Percentiles rank a stretch among this genome's conserved stretches.
These are phyloP conservation scores for Paelopatides confundens DNA, from an alignment of 53 echinoderm and acorn worm species.

Conservation along the genomic window DNA sequence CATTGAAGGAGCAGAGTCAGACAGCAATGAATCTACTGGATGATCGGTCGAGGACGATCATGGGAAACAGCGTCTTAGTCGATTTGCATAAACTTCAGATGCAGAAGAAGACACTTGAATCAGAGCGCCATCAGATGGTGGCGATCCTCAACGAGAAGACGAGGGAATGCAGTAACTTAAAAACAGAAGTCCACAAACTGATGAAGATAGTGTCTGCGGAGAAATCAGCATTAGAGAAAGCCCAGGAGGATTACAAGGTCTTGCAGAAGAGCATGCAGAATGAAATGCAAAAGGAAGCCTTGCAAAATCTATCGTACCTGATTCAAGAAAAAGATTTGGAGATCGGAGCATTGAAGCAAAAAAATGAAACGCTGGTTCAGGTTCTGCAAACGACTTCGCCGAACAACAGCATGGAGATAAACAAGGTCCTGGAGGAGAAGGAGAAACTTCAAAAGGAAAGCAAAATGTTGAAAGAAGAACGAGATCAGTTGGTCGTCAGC, in stretches of 20 bases:
- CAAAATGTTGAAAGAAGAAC: constrained; percentile 85
- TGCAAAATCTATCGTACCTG: constrained; percentile 88
- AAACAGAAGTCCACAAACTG: constrained; percentile 92
- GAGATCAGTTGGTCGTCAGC: constrained; percentile 94
- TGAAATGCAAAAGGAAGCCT: constrained; percentile 96
- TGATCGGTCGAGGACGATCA: constrained; percentile 72
- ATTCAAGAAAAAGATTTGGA: constrained; percentile 98
- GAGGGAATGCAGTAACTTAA: constrained; percentile 93
- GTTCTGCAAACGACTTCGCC: constrained; percentile 84
- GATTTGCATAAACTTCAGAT: constrained; percentile 91
- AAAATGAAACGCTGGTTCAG: constrained; percentile 82
- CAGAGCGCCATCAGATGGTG: constrained; percentile 97
- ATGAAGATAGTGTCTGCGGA: constrained; percentile 87
- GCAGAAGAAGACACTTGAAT: constrained; percentile 87
- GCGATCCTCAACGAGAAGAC: constrained; percentile 95
- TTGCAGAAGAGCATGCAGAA: constrained; percentile 71
- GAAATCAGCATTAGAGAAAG: constrained; percentile 89
- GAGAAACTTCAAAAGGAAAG: constrained; percentile 91
- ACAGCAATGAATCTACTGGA: constrained; percentile 69
- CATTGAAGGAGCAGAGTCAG: constrained; percentile 77
- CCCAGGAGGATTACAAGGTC: constrained; percentile 82
- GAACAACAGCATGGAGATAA: constrained; percentile 82
- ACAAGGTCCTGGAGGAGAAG: constrained; percentile 73
- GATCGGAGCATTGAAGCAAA: constrained; percentile 90
- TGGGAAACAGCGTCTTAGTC: constrained; percentile 82